Base-by-base conservation (phyloP, 1,140 invertebrate genomes). In the Dermatophagoides farinae region DNA sequence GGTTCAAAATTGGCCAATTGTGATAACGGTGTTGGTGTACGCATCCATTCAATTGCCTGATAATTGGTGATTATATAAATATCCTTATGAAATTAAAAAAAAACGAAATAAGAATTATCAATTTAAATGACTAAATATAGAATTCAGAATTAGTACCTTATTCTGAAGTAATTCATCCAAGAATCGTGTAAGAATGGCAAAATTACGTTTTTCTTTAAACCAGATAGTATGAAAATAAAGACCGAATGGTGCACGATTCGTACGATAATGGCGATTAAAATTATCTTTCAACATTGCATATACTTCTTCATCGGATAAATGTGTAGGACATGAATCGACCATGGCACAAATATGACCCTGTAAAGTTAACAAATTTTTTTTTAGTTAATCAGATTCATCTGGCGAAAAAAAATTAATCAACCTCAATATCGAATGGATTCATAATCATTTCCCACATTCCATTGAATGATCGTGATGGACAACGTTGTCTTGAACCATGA, bases 391-490 rank as follows among this genome's bases (percentile, higher is more conserved):
- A 64, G 90, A 25, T 37, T 53, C 14, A 37, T 20, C 18, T 85
- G 73, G 90, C 90, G 86, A 88, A 73, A 88, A 92, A 10, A 86
- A 89, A 70, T 90, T 86, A 0, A 90, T 86, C 78, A 91, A 71
- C 88, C 78, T 70, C 87, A 79, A 74, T 92, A 37, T 65, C 87
- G 64, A 92, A 72, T 71, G 91, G 87, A 72, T 91, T 92, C 85
- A 92, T 89, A 25, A 91, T 87, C 79, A 92, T 90, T 74, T 92
- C 88, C 88, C 88, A 92, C 44, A 91, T 85, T 41, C 87, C 86
- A 67, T 90, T 87, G 63, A 66, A 66, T 64, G 84, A 86, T 67
- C 85, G 76, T 37, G 84, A 87, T 22, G 88, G 88, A 68, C 88
- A 64, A 8, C 55, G 52, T 41, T 63, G 37, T 43, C 64, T 25